Evolutionary conservation across 2,113 vertebrate species (phyloP), one percentile per base, ranked within the genome.

Genomic region (Cyprinodon tularosa): DNA sequence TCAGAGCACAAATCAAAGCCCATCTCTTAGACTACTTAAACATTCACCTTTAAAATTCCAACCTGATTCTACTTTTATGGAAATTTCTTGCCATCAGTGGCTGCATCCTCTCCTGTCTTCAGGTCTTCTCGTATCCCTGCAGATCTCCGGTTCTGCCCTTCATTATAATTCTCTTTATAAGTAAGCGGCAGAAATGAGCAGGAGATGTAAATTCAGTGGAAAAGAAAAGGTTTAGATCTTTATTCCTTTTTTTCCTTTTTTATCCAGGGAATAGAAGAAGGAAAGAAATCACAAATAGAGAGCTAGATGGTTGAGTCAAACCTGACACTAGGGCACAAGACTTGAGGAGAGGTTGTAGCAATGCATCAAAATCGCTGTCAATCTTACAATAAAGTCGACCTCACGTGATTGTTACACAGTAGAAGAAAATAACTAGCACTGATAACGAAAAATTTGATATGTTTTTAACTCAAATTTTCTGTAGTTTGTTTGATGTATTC

Each of bases 61-160:
- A 96, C 94, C 96, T 96, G 97, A 98, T 99, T 98, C 97, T 98
- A 98, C 96, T 97, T 97, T 95, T 97, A 98, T 98, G 97, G 96
- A 97, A 98, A 98, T 99, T 95, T 95, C 94, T 93, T 93, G 95
- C 97, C 96, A 96, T 98, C 96, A 96, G 96, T 96, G 96, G 95
- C 95, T 95, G 95, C 94, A 96, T 96, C 96, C 96, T 95, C 96
- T 96, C 95, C 96, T 96, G 95, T 98, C 96, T 98, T 96, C 93
- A 94, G 95, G 96, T 97, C 96, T 95, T 95, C 91, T 86, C 90
- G 91, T 96, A 94, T 98, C 97, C 97, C 96, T 92, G 93, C 92
- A 97, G 97, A 97, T 95, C 94, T 95, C 95, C 94, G 94, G 94
- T 95, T 94, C 94, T 96, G 94, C 91, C 90, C 94, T 96, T 99